Percentiles rank a stretch among this genome's conserved stretches.
Evolutionary conservation across 23 tunicate species (phyloP).

Genomic region (Diplosoma virens): DNA sequence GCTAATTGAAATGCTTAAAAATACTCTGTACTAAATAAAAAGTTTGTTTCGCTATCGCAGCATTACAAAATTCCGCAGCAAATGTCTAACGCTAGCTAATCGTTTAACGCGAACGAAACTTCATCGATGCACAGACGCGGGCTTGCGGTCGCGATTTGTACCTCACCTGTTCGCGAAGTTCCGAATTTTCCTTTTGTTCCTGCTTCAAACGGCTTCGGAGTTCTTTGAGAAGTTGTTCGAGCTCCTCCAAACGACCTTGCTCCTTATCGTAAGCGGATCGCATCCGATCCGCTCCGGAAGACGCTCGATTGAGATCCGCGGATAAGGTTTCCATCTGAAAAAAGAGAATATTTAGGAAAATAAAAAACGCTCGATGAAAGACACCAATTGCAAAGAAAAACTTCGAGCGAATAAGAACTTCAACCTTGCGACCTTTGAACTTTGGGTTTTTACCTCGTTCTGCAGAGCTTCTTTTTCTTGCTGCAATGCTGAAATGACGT

Average conservation of each 20-base stretch:
- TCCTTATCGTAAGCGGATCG: slow-evolving; percentile 44
- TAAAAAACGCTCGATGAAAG: not conserved
- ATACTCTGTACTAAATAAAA: no score
- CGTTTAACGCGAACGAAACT: no score
- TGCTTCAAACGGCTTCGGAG: slow-evolving; percentile 32
- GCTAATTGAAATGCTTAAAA: no score
- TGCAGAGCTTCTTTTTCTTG: slow-evolving; percentile 46
- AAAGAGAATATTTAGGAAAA: not conserved
- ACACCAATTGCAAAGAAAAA: not conserved
- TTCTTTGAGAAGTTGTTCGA: slow-evolving; percentile 49
- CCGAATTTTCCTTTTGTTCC: slow-evolving; percentile 37
- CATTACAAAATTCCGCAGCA: no score
- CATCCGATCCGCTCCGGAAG: slow-evolving; percentile 31
- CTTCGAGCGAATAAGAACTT: not conserved
- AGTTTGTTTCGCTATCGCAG: no score
- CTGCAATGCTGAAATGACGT: slow-evolving; percentile 27
- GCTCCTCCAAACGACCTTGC: slow-evolving; percentile 27
- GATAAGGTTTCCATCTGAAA: slow-evolving; percentile 27
- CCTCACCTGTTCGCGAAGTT: slow-evolving; percentile 39
- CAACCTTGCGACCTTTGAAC: not conserved
- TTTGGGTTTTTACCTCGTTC: slow-evolving; percentile 45
- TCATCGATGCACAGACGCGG: no score
- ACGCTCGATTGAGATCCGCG: slow-evolving; percentile 36
- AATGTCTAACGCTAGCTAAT: no score
- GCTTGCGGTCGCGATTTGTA: no score